Conservation (phyloP, 2,888 invertebrate species). For the Sicus ferrugineus region DNA sequence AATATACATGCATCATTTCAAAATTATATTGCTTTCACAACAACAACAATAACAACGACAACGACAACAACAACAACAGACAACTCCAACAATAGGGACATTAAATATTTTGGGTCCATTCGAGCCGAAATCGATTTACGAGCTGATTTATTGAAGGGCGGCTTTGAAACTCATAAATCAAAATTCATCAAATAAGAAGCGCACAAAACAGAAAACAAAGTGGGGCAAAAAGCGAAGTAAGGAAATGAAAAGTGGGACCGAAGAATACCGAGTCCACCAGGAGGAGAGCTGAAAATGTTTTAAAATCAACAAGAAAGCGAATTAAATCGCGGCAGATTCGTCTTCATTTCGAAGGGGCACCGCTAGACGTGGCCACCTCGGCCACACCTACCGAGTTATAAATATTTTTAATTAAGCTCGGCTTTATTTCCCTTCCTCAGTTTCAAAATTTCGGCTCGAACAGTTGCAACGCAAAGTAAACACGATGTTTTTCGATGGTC, state of each 20-base stretch:
- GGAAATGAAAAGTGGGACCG: background rate
- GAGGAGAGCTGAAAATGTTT: background rate
- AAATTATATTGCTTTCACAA: too few species aligned
- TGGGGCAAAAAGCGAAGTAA: background rate
- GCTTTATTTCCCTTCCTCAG: background rate
- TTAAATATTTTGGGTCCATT: conserved; percentile 29
- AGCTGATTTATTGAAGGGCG: conserved; percentile 48
- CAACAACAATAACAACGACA: background rate
- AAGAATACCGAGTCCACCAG: conserved; percentile 3
- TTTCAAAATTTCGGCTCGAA: background rate
- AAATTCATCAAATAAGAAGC: conserved; percentile 43
- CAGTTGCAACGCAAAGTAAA: conserved; percentile 8
- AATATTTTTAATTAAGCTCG: conserved; percentile 8
- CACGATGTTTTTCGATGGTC: too few species aligned
- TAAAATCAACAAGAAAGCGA: conserved; percentile 21
- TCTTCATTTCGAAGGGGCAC: background rate
- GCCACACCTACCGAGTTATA: conserved; percentile 12
- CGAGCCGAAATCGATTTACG: conserved; percentile 45
- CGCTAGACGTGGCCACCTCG: background rate
- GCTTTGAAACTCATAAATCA: conserved; percentile 46
- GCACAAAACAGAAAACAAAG: too few species aligned
- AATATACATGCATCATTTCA: too few species aligned
- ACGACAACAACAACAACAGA: background rate
- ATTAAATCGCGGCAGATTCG: conserved; percentile 27
- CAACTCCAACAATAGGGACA: background rate